Base-by-base conservation (phyloP, 1,140 invertebrate genomes). In the Ganaspis sp. region DNA sequence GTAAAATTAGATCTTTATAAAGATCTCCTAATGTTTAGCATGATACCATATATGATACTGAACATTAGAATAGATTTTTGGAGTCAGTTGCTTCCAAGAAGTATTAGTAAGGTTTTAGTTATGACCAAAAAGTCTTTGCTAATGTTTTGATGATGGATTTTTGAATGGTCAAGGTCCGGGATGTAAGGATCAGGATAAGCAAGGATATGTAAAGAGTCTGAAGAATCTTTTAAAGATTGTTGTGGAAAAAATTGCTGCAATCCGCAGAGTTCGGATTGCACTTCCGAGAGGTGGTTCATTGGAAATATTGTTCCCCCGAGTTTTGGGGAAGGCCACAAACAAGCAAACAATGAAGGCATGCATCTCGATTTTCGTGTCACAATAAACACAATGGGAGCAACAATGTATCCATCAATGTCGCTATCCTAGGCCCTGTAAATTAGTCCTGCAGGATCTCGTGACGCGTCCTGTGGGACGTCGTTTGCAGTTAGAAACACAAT, bases 331-430 rank as follows among this genome's bases (percentile, higher is more conserved):
- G 75, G 72, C 78, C 75, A 71, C 84, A 87, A 88, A 87, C 85
- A 87, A 84, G 81, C 86, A 77, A 81, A 88, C 85, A 87, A 87
- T 83, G 54, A 79, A 58, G 78, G 83, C 79, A 80, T 78, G 77
- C 78, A 58, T 82, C 81, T 82, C 84, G 75, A 85, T 87, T 87
- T 78, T 87, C 75, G 45, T 76, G 81, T 84, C 77, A 84, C 83
- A 86, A 85, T 83, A 83, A 76, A 49, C 72, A 84, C 83, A 87
- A 85, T 86, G 76, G 73, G 19, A 75, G 79, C 82, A 85, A 85
- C 85, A 84, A 87, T 85, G 84, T 84, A 84, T 84, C 80, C 85
- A 87, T 87, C 85, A 87, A 87, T 86, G 83, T 85, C 81, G 83
- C 64, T 58, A 86, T 85, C 70, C 84, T 64, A 58, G 49, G 72